Evolutionary conservation across 2,797 vertebrate genomes (phyloP), one percentile per base, ranked within the genome.

Genomic region (Sorex maritimensis): DNA sequence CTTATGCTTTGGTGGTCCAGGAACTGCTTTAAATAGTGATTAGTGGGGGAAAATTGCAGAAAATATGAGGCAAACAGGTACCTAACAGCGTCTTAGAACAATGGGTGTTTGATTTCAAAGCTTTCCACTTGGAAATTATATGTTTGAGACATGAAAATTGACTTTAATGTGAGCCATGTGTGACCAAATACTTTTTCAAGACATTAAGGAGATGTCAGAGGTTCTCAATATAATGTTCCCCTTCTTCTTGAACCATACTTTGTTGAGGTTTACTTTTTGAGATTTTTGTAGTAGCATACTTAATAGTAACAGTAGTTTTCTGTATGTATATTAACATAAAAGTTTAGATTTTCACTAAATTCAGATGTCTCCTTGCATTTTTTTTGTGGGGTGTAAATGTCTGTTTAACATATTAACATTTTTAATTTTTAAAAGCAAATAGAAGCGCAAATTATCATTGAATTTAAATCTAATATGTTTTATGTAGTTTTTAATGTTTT

Each of bases 151-250:
- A 95, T 93, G 95, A 96, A 97, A 97, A 97, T 97, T 95, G 91
- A 94, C 93, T 96, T 95, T 97, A 97, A 97, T 97, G 90, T 95
- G 94, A 96, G 93, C 96, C 96, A 96, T 96, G 82, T 97, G 96
- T 97, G 94, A 96, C 87, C 94, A 92, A 80, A 73, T 80, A 81
- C 82, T 94, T 90, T 86, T 38, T 49, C 46, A 94, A 85, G 71
- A 86, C 63, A 28, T 58, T 44, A 68, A 65, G 52, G 77, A 88
- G 85, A 92, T 91, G 93, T 87, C 85, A 96, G 90, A 92, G 81
- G 82, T 41, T 87, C 87, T 91, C 78, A 90, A 63, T 24, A 68
- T 81, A 92, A 85, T 81, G 63, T 86, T 94, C 93, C 46, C 46
- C 55, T 10, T 93, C 38, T 88, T 90, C 55, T 13, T 15, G 61